Evolutionary conservation across 2,888 invertebrate genomes (phyloP), one percentile per base, ranked within the genome.

Genomic region (Drosophila nigricruria): DNA sequence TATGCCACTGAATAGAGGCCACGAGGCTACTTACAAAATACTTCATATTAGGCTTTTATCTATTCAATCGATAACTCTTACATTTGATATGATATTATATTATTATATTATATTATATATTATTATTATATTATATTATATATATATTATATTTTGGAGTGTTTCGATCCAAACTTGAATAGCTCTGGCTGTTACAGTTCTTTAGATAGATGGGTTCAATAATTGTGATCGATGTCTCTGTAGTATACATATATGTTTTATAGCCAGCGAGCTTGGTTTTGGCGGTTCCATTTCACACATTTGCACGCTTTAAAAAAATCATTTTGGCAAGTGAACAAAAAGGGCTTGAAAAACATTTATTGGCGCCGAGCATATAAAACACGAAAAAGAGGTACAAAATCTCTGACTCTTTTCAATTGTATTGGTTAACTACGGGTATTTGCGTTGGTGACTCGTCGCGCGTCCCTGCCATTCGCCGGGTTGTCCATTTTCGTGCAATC

Each of bases 361-460:
- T 65, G 50, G 18, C 16, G 32, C 10, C 16, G 57, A 30, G 40
- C 58, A 49, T 18, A 53, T 12, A n/a, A 42, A 53, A 53, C 23
- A 14, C 25, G 27, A 25, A 59, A 53, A 50, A 49, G 42, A 43
- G 45, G 36, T 45, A n/a, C 14, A 38, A 45, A 59, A 38, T 50
- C 34, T 18, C 42, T 2, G 50, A 18, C n/a, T 25, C 32, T 50
- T 58, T 58, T 45, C 16, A 18, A 59, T 54, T 61, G 63, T 50
- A 50, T 58, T 73, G 58, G 34, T 68, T 61, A 64, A 69, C 49
- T 73, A 45, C 43, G 59, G 59, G 20, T 70, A 79, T 77, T 77
- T 77, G 62, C 74, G 40, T 56, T 75, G 76, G 43, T 45, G 50
- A 56, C 50, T 52, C 59, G 47, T 45, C 50, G 52, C 40, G 6